Evolutionary conservation across 2,113 vertebrate genomes (phyloP), one percentile per base, ranked within the genome.

Genomic region (Propithecus coquereli): DNA sequence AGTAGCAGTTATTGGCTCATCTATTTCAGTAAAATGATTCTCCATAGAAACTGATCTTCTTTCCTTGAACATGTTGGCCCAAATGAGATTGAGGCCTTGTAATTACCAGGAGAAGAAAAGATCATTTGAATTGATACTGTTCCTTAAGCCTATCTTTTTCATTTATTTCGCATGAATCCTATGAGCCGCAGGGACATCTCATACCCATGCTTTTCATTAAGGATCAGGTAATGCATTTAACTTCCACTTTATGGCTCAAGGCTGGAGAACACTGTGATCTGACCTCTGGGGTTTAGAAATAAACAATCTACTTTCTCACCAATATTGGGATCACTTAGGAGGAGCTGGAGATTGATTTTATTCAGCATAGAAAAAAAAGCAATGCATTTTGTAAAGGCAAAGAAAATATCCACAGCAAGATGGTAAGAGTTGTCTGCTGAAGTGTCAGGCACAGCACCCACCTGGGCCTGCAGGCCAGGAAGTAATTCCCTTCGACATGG

Each of bases 241-340:
- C 74, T 94, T 94, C 77, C 45, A 74, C 97, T 94, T 74, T 92
- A 95, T 86, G 93, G 91, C 59, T 94, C 94, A 80, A 80, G 65
- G 66, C 71, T 70, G 52, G 57, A 71, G 93, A 97, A 95, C 16
- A 59, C 81, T 96, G 18, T 81, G 85, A 65, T 97, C 95, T 96
- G 34, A 95, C 93, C 68, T 76, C 85, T 90, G 68, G 63, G 45
- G 81, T 93, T 97, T 90, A 71, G 20, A 95, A 97, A 94, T 37
- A 74, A 97, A 77, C 27, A 66, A 97, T 47, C 4, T n/a, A 47
- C 5, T 95, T 96, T 91, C 37, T 66, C 82, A 91, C 88, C 84
- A 97, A n/a, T 76, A 61, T 22, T 63, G 76, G 20, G 17, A 85
- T 91, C 61, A 85, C 43, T 92, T 66, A 52, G 52, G 63, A n/a